These are phyloP conservation scores for Nebria ingens DNA, from an alignment of 1,140 invertebrate species.

Conservation along the genomic window DNA sequence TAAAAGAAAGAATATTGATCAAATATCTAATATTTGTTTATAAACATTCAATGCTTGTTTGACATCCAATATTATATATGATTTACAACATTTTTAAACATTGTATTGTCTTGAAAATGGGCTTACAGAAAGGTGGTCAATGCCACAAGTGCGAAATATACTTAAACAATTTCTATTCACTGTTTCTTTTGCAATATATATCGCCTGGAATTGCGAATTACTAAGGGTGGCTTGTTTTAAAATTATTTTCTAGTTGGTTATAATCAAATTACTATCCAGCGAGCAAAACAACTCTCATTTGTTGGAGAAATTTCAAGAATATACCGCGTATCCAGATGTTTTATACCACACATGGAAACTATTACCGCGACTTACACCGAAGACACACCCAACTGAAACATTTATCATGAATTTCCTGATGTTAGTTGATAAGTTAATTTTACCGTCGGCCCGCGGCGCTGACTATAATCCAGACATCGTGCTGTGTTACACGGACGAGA, in stretches of 20 bases:
- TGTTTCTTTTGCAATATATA: neutral
- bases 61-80: too few species aligned
- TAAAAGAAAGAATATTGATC: too few species aligned
- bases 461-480: constrained; percentile 32
- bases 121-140: too few species aligned
- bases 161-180: neutral
- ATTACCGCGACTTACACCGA: constrained; percentile 41
- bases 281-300: constrained; percentile 39
- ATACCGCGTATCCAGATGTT: constrained; percentile 50
- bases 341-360: constrained; percentile 47
- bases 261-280: constrained; percentile 44
- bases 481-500: constrained; percentile 37
- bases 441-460: constrained; percentile 28
- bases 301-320: constrained; percentile 51
- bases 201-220: neutral
- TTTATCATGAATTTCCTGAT: constrained; percentile 62
- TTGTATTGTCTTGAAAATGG: too few species aligned
- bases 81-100: too few species aligned
- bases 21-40: too few species aligned
- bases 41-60: too few species aligned
- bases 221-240: neutral
- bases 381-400: constrained; percentile 44
- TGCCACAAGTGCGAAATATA: too few species aligned
- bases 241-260: constrained; percentile 38
- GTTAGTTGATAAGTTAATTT: constrained; percentile 49